These are phyloP conservation scores for Oxyruncus cristatus DNA, from an alignment of 2,113 vertebrate genomes.

Conservation along the genomic window DNA sequence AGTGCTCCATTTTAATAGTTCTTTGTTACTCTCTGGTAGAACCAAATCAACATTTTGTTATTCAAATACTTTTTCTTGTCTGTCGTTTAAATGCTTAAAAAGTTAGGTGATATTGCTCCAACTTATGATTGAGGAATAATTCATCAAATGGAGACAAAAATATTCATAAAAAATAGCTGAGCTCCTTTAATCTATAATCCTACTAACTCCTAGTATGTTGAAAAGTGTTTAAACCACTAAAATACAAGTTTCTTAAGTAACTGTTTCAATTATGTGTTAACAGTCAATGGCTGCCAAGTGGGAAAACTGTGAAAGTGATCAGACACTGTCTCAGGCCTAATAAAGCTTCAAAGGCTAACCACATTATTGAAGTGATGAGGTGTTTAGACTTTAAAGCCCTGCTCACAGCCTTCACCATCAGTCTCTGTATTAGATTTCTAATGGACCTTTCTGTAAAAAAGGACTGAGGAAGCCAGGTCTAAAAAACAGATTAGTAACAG, in stretches of 20 bases:
- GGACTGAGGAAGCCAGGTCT: not conserved
- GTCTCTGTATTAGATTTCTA: not conserved
- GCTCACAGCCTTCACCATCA: not conserved
- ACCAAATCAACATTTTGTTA: not conserved
- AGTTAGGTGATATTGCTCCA: not conserved
- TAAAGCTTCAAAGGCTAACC: conserved; percentile 46
- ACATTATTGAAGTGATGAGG: conserved; percentile 34
- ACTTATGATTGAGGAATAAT: not conserved
- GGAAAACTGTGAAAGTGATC: conserved; percentile 24
- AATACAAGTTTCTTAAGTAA: not conserved
- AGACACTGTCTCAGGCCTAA: conserved; percentile 10
- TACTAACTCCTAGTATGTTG: not conserved
- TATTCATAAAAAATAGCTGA: not conserved
- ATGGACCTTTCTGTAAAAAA: not conserved
- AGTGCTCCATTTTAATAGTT: not conserved
- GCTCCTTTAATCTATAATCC: not conserved
- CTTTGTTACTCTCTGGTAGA: not conserved
- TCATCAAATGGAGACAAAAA: not conserved
- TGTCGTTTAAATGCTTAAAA: not conserved
- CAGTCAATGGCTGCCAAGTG: not conserved
- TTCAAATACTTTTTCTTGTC: not conserved
- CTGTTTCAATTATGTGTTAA: conserved; percentile 34
- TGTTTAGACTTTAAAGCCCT: conserved; percentile 37
- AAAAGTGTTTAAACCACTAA: not conserved
- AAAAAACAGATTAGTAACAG: not conserved